phyloP scores from a whole-genome alignment of 1,140 invertebrate species.

The Drosophila ironensis region DNA sequence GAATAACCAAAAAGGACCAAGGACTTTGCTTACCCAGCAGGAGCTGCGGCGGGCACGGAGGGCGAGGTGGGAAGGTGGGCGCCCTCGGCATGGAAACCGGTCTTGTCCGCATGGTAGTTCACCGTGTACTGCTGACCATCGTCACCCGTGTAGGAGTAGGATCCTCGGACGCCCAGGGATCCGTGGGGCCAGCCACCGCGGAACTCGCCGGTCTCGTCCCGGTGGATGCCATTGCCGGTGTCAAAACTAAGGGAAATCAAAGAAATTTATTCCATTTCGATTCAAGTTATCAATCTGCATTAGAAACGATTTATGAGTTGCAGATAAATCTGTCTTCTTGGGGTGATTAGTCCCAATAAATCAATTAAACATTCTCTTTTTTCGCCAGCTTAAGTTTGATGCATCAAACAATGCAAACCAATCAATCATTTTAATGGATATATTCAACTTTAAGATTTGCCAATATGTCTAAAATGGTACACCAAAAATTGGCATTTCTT shows the following conservation, averaged over 20 bases:
- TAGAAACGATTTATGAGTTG: no score
- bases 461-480: no score
- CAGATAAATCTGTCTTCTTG: no score
- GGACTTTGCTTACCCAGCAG: slow-evolving; percentile 20
- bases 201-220: slow-evolving; percentile 83
- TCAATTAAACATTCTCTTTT: no score
- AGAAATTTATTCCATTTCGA: background rate
- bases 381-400: no score
- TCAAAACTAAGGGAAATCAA: slow-evolving; percentile 82
- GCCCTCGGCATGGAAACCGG: slow-evolving; percentile 85
- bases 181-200: slow-evolving; percentile 82
- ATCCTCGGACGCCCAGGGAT: slow-evolving; percentile 85
- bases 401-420: no score
- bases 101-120: slow-evolving; percentile 87
- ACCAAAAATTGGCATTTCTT: no score
- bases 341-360: no score
- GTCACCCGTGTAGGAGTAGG: slow-evolving; percentile 84
- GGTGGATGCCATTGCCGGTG: slow-evolving; percentile 84
- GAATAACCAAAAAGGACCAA: no score
- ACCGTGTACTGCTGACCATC: slow-evolving; percentile 86
- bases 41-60: slow-evolving; percentile 81
- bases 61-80: slow-evolving; percentile 91
- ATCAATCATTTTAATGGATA: no score
- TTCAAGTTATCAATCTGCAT: no score
- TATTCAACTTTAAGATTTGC: no score